These are phyloP conservation scores for Aspiorhynchus laticeps DNA, from an alignment of 2,113 vertebrate species.

Conservation along the genomic window DNA sequence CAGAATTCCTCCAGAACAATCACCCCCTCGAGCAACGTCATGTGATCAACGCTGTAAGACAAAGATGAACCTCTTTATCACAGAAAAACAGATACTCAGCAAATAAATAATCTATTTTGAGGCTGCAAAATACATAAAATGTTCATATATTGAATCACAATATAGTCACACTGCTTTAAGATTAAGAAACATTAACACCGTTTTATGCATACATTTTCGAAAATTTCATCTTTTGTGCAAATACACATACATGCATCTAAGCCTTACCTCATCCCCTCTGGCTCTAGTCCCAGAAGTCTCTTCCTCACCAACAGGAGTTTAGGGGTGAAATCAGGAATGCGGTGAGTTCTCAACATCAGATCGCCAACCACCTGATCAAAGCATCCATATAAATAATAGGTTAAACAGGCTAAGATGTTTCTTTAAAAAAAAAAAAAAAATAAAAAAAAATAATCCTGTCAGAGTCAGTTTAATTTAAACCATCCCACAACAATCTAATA, in stretches of 20 bases:
- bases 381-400: background rate
- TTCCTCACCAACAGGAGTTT: conserved; percentile 96
- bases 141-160: no score
- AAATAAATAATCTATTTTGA: background rate
- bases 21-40: conserved; percentile 86
- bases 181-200: background rate
- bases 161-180: background rate
- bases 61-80: background rate
- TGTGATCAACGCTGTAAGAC: conserved; percentile 86
- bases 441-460: background rate
- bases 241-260: background rate
- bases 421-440: no score
- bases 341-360: conserved; percentile 96
- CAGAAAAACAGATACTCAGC: background rate
- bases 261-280: conserved; percentile 87
- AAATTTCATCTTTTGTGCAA: background rate
- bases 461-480: background rate
- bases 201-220: background rate
- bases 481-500: background rate
- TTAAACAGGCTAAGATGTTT: background rate
- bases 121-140: background rate
- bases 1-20: conserved; percentile 94
- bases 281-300: conserved; percentile 92
- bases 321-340: conserved; percentile 95
- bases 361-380: conserved; percentile 90